phyloP scores from a whole-genome alignment of 2,888 invertebrate genomes.

The Chrysina gloriosa region DNA sequence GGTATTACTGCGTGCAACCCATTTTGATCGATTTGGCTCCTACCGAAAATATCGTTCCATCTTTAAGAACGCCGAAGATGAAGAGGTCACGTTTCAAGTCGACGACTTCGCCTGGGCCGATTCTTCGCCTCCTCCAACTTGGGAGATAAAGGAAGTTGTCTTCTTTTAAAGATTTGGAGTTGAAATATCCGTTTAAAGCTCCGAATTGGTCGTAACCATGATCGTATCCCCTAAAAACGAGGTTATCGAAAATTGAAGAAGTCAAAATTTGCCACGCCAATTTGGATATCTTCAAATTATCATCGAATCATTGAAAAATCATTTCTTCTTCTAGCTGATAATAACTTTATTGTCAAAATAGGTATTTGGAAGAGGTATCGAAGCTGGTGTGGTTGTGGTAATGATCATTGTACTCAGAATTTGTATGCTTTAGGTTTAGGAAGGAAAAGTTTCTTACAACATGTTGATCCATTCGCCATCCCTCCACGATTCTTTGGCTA shows the following conservation, averaged over 20 bases:
- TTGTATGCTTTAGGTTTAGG: not conserved
- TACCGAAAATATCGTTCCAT: slow-evolving; percentile 71
- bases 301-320: too few species aligned
- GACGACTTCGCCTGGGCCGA: slow-evolving; percentile 54
- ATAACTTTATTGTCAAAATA: too few species aligned
- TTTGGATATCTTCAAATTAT: too few species aligned
- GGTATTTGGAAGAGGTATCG: too few species aligned
- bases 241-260: not conserved
- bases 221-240: slow-evolving; percentile 55
- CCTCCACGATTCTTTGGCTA: slow-evolving; percentile 71
- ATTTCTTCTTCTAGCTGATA: too few species aligned
- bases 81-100: slow-evolving; percentile 53
- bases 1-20: slow-evolving; percentile 68
- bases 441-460: slow-evolving; percentile 64
- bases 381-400: too few species aligned
- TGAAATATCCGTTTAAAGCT: slow-evolving; percentile 70
- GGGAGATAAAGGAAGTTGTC: slow-evolving; percentile 66
- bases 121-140: slow-evolving; percentile 53
- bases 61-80: slow-evolving; percentile 62
- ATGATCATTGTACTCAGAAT: too few species aligned
- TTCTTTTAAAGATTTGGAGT: slow-evolving; percentile 64
- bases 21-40: slow-evolving; percentile 67
- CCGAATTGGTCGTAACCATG: slow-evolving; percentile 75
- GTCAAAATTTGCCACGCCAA: not conserved
- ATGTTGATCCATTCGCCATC: slow-evolving; percentile 69